Conservation (phyloP, 2,113 vertebrate species). For the Siniperca chuatsi region DNA sequence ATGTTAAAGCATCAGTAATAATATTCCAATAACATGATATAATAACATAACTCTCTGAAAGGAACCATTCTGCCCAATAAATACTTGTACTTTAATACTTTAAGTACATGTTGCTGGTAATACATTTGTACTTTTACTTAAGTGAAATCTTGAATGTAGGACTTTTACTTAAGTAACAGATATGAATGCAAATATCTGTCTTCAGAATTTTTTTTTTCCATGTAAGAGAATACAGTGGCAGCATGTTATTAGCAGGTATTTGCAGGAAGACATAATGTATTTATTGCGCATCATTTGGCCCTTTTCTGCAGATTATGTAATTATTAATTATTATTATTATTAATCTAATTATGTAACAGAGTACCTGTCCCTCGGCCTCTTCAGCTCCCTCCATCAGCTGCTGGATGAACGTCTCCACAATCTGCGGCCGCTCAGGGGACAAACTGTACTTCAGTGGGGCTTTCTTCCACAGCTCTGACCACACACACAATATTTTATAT, state of each 20-base stretch:
- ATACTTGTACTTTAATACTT: no score
- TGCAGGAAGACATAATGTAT: not conserved
- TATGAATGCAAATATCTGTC: no score
- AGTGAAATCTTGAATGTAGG: no score
- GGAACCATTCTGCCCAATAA: no score
- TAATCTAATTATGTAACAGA: not conserved
- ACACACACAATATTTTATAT: not conserved
- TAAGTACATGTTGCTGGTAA: no score
- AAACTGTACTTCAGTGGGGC: constrained; percentile 81
- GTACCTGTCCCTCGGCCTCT: constrained; percentile 78
- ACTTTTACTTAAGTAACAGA: no score
- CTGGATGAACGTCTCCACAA: constrained; percentile 83
- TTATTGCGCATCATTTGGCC: not conserved
- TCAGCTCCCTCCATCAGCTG: constrained; percentile 82
- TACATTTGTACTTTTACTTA: no score
- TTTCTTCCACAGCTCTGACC: constrained; percentile 85
- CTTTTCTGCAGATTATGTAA: no score
- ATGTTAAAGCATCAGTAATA: no score
- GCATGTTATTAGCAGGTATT: not conserved
- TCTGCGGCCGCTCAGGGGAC: constrained; percentile 75
- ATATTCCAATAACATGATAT: no score
- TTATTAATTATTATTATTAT: no score
- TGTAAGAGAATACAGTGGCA: not conserved
- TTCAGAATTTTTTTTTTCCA: not conserved
- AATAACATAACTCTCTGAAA: no score